Percentiles rank a stretch among this genome's conserved stretches.
Evolutionary conservation across 2,797 vertebrate genomes (phyloP).

Genomic region (Peromyscus nudipes): DNA sequence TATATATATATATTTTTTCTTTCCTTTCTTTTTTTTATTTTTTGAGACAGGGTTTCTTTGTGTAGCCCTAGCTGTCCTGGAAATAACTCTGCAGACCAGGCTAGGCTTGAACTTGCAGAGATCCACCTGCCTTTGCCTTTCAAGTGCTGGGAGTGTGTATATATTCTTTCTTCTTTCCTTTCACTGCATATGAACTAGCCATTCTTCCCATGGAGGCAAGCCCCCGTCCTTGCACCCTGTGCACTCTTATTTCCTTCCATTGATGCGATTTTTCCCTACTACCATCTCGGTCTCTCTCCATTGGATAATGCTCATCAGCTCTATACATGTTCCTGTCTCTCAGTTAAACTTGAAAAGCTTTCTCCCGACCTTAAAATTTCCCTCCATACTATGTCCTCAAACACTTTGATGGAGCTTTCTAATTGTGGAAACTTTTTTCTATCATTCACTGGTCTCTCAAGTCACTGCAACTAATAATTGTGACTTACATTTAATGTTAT

Average conservation of each 20-base stretch:
- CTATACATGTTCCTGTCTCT: background rate
- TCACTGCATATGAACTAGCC: too few species aligned
- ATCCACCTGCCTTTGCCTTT: too few species aligned
- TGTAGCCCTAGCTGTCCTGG: too few species aligned
- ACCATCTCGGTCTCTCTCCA: background rate
- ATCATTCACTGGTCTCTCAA: background rate
- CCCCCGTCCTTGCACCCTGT: too few species aligned
- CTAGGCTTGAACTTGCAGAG: too few species aligned
- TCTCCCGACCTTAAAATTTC: background rate
- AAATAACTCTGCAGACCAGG: too few species aligned
- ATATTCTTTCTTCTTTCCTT: background rate
- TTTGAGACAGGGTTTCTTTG: too few species aligned
- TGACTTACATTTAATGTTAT: background rate
- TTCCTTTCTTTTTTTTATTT: too few species aligned
- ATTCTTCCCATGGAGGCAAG: background rate
- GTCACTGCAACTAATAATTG: background rate
- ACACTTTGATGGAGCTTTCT: background rate
- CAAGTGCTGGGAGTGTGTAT: too few species aligned
- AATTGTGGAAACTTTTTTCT: background rate
- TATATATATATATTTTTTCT: background rate
- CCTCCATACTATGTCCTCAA: background rate
- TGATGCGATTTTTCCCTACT: background rate
- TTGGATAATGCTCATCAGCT: background rate
- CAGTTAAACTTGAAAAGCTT: background rate
- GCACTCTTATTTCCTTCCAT: background rate